Evolutionary conservation across 2,888 invertebrate genomes (phyloP), one percentile per base, ranked within the genome.

Genomic region (Rotaria magnacalcarata): DNA sequence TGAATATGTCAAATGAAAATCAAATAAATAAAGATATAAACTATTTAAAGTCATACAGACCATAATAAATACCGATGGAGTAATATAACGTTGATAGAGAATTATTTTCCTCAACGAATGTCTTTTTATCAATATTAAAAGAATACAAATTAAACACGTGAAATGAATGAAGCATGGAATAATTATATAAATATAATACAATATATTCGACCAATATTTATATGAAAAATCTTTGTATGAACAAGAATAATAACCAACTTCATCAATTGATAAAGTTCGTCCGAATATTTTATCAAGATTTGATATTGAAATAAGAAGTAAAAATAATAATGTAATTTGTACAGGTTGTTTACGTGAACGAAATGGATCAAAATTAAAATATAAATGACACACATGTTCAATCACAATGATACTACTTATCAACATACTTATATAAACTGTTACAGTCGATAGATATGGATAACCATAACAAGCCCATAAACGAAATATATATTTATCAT

Each of bases 251-350:
- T 41, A 0, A 34, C 19, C 34, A 5, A 16, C 34, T 41, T 7
- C 34, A 67, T 67, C 19, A 11, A 27, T 34, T 34, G 60, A 7
- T 14, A 67, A 34, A 67, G 14, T 16, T 19, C 67, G 67, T 67
- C 34, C 34, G 34, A 67, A 67, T 16, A 67, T 67, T 67, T 67
- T 67, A 67, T 67, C 67, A 34, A 67, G 67, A 34, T 67, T 67
- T 27, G 34, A 67, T 67, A 67, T 67, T 34, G 67, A 67, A 27
- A 34, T 34, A 34, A 67, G 19, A 19, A 67, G 4, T 7, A 67
- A 19, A 34, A 67, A 19, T 3, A 19, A 16, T 19, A 67, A 34
- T 34, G 34, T 19, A 14, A 6, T 34, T 2, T 16, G 11, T 34
- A 41, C 11, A 16, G 67, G 11, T 34, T 6, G 7, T 67, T 41